Conservation (phyloP, 2,113 vertebrate species). For the Daboia siamensis region DNA sequence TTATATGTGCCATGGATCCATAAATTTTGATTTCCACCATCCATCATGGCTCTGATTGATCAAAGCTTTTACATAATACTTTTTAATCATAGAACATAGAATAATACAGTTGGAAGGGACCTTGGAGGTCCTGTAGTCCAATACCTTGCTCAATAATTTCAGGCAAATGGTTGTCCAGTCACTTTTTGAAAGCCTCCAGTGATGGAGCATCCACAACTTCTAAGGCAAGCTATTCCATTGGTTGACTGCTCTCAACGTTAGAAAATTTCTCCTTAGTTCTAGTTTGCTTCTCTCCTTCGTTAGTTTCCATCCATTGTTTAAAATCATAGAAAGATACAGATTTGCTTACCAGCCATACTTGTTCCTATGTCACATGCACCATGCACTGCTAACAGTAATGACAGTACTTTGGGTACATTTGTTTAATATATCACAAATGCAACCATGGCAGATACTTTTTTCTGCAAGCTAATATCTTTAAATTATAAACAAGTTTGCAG, state of each 20-base stretch:
- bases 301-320: background rate
- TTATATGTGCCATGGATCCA: background rate
- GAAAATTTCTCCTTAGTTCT: background rate
- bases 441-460: background rate
- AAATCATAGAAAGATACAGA: background rate
- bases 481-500: background rate
- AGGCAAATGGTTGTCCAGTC: background rate
- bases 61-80: background rate
- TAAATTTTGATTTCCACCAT: background rate
- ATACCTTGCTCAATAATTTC: background rate
- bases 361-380: background rate
- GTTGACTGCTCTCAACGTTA: background rate
- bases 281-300: background rate
- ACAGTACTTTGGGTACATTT: background rate
- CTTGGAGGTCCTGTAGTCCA: background rate
- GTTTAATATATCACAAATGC: background rate
- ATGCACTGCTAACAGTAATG: background rate
- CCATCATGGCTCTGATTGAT: background rate
- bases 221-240: background rate
- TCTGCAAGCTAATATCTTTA: background rate
- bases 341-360: background rate
- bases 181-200: background rate
- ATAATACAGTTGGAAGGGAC: background rate
- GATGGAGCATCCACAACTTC: background rate
- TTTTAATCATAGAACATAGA: background rate